Evolutionary conservation across 1,140 invertebrate species (phyloP).

Genomic region (Drosophila pachea): DNA sequence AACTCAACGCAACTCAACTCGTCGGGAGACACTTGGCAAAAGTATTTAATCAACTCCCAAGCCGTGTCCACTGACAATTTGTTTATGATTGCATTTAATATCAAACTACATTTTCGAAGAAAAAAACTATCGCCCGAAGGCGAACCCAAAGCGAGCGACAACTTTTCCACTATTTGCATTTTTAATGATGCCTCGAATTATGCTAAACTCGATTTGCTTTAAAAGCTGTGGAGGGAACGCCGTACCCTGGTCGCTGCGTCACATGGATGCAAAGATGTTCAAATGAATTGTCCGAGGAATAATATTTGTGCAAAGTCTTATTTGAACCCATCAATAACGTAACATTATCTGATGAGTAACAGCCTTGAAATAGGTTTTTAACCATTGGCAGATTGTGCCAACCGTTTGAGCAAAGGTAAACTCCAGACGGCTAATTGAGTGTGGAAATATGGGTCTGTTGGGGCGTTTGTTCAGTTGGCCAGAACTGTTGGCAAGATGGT

Average conservation of each 20-base stretch:
- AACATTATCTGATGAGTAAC: too few relatives aligned
- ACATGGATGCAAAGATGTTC: too few relatives aligned
- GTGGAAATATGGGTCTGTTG: constrained; percentile 2
- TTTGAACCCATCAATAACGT: too few relatives aligned
- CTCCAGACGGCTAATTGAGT: constrained; percentile 27
- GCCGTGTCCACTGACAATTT: constrained; percentile 22
- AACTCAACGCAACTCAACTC: constrained; percentile 28
- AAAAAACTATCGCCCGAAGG: constrained; percentile 59
- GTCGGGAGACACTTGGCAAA: constrained; percentile 41
- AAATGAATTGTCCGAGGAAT: too few relatives aligned
- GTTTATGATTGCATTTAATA: constrained; percentile 23
- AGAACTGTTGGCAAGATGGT: constrained; percentile 20
- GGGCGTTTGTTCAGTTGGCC: constrained; percentile 17
- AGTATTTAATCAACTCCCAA: constrained; percentile 67
- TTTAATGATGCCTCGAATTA: constrained; percentile 46
- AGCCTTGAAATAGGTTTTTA: too few relatives aligned
- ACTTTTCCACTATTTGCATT: constrained; percentile 48
- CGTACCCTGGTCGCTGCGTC: not conserved
- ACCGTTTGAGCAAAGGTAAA: constrained; percentile 13
- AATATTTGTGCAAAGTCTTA: too few relatives aligned
- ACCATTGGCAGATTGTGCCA: not conserved
- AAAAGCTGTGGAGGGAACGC: constrained; percentile 8
- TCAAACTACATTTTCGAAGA: constrained; percentile 34
- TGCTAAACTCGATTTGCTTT: constrained; percentile 50
- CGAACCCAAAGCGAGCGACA: constrained; percentile 24